A percentile compares a stretch with the other conserved stretches of the same genome.
phyloP scores from a whole-genome alignment of 2,113 vertebrate genomes.

The Vidua chalybeata region DNA sequence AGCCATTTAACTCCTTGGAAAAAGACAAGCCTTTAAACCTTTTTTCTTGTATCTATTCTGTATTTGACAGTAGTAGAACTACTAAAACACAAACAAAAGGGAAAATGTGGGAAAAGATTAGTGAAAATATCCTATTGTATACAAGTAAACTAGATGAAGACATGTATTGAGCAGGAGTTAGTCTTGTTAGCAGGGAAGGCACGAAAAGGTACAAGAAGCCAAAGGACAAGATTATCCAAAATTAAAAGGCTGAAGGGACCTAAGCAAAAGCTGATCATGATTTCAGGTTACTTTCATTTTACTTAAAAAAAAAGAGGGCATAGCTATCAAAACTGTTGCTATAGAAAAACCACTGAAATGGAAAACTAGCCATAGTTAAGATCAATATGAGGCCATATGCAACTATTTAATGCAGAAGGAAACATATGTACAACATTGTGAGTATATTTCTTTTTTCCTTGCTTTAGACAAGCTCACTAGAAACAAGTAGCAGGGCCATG shows the following conservation, averaged over 20 bases:
- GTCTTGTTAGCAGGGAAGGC: not conserved
- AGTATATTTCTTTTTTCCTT: not conserved
- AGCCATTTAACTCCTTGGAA: not conserved
- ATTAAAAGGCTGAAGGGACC: not conserved
- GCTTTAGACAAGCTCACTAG: not conserved
- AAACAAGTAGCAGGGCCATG: not conserved
- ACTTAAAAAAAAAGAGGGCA: not conserved
- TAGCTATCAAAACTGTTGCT: not conserved
- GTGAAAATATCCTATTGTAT: not conserved
- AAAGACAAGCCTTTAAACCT: not conserved
- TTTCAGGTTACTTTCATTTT: not conserved
- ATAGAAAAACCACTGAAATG: not conserved
- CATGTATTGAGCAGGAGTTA: not conserved
- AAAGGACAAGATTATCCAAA: not conserved
- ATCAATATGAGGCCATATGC: not conserved
- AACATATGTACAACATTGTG: not conserved
- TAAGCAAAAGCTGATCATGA: not conserved
- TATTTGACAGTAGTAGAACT: not conserved
- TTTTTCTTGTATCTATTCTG: not conserved
- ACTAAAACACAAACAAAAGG: not conserved
- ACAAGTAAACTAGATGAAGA: not conserved
- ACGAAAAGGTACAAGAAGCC: not conserved
- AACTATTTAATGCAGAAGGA: not conserved
- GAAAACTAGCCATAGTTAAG: not conserved
- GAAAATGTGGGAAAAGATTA: not conserved